Conservation (phyloP, 2,888 invertebrate genomes). For the Cosmorhoe ocellata region DNA sequence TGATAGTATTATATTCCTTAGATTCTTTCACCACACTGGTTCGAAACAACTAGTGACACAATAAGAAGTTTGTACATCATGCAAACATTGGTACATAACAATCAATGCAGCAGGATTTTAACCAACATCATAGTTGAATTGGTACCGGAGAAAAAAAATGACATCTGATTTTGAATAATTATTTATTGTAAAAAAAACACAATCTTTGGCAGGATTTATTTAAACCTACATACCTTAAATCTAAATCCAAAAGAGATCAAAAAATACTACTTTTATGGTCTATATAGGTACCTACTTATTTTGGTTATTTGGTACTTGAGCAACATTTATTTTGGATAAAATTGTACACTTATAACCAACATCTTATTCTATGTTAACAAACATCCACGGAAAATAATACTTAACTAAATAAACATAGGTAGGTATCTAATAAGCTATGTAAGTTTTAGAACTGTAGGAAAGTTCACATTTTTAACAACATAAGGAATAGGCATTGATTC, state of each 20-base stretch:
- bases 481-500: too few relatives aligned
- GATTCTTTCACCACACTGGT: too few relatives aligned
- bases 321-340: constrained; percentile 42
- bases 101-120: too few relatives aligned
- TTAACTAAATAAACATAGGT: constrained; percentile 10
- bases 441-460: not conserved
- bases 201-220: constrained; percentile 66
- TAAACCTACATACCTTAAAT: constrained; percentile 44
- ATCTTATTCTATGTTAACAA: constrained; percentile 29
- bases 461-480: not conserved
- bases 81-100: too few relatives aligned
- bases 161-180: too few relatives aligned
- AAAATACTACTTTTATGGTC: constrained; percentile 47
- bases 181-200: constrained; percentile 49
- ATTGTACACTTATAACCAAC: constrained; percentile 12
- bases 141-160: too few relatives aligned
- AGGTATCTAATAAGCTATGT: constrained; percentile 6
- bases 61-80: too few relatives aligned
- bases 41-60: too few relatives aligned
- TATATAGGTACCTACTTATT: constrained; percentile 45
- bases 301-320: constrained; percentile 45
- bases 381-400: constrained; percentile 2
- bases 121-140: too few relatives aligned
- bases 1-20: too few relatives aligned
- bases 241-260: constrained; percentile 70